Base-by-base conservation (phyloP, 2,888 invertebrate species). In the Euclidia mi region DNA sequence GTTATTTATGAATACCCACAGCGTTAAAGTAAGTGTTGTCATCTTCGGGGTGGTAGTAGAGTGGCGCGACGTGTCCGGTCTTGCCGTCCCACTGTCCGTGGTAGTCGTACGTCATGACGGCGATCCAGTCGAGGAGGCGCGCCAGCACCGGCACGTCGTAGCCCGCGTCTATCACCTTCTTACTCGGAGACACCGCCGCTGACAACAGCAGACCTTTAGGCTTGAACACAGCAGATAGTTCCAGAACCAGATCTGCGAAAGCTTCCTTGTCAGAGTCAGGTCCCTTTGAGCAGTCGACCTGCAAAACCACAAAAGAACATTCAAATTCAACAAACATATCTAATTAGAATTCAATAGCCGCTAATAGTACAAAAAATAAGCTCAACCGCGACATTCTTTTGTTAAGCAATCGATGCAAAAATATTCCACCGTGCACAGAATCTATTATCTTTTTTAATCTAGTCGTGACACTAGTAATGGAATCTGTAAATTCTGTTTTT, bases 11-110 rank as follows among this genome's bases (percentile, higher is more conserved):
- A 38, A 17, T 6, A 92, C 95, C 92, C 92, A 97, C 97, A 37
- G 98, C 95, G 90, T 98, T 98, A 82, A 98, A 98, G 83, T 96
- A 98, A 35, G 96, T 95, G 49, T 95, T 96, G 59, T 97, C 97
- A 79, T 98, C 98, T 38, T 97, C 96, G 1, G 97, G 97, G 82
- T 98, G 98, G 78, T 97, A 95, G 73, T 96, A 98, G 34, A 98
- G 87, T 0, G 98, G 98, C 0, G 98, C 97, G 0, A 98, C 97
- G 79, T 98, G 98, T 0, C 98, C 98, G 0, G 98, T 98, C 84
- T 97, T 97, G 82, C 97, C 98, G 77, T 98, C 98, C 98, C 98
- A 98, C 77, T 98, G 98, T 0, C 98, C 98, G 72, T 98, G 98
- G 90, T 96, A 98, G 81, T 98, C 98, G 78, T 98, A 98, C 0